These are phyloP conservation scores for Vombatus ursinus DNA, from an alignment of 2,113 vertebrate species.

Conservation along the genomic window DNA sequence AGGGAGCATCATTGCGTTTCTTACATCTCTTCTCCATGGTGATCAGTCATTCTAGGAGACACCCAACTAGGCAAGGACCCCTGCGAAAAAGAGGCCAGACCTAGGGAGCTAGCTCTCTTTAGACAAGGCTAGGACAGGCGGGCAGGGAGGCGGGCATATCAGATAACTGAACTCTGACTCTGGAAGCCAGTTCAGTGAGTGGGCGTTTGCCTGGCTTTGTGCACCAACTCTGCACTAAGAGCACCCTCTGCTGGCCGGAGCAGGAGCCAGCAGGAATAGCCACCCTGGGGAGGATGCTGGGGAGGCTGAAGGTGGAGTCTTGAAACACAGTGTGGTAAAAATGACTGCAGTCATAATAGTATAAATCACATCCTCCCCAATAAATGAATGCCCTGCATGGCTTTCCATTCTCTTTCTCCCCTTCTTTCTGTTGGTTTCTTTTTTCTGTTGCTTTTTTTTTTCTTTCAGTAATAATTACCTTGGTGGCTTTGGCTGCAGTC, in stretches of 20 bases:
- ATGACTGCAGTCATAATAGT: neutral
- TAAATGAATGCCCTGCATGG: neutral
- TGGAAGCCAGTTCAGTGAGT: neutral
- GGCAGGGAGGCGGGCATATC: neutral
- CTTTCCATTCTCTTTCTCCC: slow-evolving; percentile 11
- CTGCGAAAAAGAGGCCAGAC: neutral
- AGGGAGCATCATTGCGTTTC: neutral
- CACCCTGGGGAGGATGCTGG: slow-evolving; percentile 55
- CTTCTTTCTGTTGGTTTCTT: slow-evolving; percentile 15
- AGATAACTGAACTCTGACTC: neutral
- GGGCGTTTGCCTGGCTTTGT: slow-evolving; percentile 22
- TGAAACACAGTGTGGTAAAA: neutral
- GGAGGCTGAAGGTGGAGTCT: neutral
- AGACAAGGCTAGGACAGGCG: neutral
- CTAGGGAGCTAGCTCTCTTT: neutral
- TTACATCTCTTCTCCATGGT: neutral
- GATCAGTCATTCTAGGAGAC: neutral
- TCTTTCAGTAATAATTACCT: neutral
- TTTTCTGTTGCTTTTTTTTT: neutral
- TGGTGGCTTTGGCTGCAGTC: neutral
- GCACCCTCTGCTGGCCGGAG: slow-evolving; percentile 80
- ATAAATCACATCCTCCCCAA: slow-evolving; percentile 12
- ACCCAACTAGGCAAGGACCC: neutral
- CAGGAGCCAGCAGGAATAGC: slow-evolving; percentile 35
- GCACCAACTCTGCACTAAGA: slow-evolving; percentile 71